Evolutionary conservation across 2,113 vertebrate species (phyloP).

Genomic region (Planiliza haematocheilus): DNA sequence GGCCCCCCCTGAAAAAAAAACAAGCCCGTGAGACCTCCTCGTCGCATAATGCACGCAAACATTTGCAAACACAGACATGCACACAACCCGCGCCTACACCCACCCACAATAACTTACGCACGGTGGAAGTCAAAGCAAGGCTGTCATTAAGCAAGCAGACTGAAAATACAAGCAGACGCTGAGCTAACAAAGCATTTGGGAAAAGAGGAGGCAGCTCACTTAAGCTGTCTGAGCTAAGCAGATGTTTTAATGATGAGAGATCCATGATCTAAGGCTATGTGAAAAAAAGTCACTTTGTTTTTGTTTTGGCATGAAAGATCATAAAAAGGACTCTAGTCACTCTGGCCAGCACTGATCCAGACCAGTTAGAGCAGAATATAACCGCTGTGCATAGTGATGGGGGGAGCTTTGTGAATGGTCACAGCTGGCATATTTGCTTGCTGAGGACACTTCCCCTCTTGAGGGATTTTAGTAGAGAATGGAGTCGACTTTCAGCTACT

Average conservation of each 20-base stretch:
- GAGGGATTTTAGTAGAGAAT: conserved; percentile 24
- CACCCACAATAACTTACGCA: conserved; percentile 56
- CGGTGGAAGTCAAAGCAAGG: conserved; percentile 64
- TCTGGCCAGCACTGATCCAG: conserved; percentile 15
- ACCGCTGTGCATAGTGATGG: background rate
- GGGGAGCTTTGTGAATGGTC: conserved; percentile 42
- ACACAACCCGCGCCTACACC: conserved; percentile 17
- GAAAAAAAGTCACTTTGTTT: conserved; percentile 36
- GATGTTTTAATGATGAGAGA: conserved; percentile 43
- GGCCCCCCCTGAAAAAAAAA: conserved; percentile 33
- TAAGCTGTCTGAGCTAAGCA: conserved; percentile 53
- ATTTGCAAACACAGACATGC: conserved; percentile 47
- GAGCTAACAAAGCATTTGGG: conserved; percentile 56
- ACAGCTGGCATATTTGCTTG: conserved; percentile 70
- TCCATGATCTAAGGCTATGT: conserved; percentile 34
- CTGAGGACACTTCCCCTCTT: conserved; percentile 69
- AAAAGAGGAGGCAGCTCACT: conserved; percentile 43
- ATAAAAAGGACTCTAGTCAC: conserved; percentile 16
- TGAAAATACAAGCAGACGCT: conserved; percentile 62
- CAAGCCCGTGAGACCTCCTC: background rate
- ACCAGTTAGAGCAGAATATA: conserved; percentile 39
- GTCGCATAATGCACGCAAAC: conserved; percentile 39
- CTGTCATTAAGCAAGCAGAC: conserved; percentile 74
- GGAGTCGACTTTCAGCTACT: conserved; percentile 10
- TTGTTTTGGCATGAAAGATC: conserved; percentile 49